Conservation (phyloP, 2,113 vertebrate species). For the Campylorhamphus procurvoides region DNA sequence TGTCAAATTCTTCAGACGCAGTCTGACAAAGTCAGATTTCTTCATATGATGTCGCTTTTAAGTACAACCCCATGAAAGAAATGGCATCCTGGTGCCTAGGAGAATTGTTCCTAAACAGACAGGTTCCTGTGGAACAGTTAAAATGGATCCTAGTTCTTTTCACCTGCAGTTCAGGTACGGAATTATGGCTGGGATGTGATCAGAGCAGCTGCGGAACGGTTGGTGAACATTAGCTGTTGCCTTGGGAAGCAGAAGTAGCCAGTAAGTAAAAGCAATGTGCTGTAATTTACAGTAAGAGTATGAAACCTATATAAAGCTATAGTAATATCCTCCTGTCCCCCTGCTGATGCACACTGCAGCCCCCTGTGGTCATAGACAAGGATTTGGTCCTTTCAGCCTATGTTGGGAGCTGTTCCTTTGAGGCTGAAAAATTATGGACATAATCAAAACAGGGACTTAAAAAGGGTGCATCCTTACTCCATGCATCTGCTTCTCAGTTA, state of each 20-base stretch:
- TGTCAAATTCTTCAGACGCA: not conserved
- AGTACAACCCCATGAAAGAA: not conserved
- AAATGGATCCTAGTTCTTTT: not conserved
- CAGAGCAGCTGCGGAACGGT: not conserved
- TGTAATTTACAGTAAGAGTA: not conserved
- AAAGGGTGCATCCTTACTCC: not conserved
- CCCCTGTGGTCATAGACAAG: not conserved
- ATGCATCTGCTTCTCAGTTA: not conserved
- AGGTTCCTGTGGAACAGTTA: not conserved
- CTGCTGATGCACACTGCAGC: not conserved
- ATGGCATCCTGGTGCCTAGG: not conserved
- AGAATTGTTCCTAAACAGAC: not conserved
- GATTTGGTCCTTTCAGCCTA: not conserved
- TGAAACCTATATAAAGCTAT: not conserved
- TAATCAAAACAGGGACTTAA: not conserved
- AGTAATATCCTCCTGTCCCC: not conserved
- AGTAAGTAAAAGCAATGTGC: not conserved
- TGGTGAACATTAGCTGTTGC: not conserved
- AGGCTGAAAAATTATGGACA: not conserved
- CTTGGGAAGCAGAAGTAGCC: not conserved
- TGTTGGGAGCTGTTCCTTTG: not conserved
- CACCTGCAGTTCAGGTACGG: not conserved
- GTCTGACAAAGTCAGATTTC: not conserved
- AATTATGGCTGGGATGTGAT: not conserved
- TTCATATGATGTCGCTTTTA: not conserved